Evolutionary conservation across 2,888 invertebrate genomes (phyloP), one percentile per base, ranked within the genome.

Genomic region (Tiliacea citrago): DNA sequence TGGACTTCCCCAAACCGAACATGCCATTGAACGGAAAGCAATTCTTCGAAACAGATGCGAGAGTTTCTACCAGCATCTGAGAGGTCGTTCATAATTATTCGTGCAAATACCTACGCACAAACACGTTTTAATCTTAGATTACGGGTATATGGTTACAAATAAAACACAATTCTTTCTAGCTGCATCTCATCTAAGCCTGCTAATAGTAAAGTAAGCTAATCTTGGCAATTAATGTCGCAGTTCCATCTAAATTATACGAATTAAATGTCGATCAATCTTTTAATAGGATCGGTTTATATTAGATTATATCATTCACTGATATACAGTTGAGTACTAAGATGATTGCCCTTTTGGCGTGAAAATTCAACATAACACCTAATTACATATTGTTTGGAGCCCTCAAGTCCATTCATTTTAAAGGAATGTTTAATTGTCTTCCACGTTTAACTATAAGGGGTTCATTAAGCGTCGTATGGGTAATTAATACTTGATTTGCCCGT

Each of bases 401-500:
- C 42, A 58, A 63, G 35, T 68, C 65, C 67, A 75, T 73, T 70
- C 53, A 75, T 82, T 82, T 82, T 71, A 63, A 84, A 78, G 57
- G 73, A 83, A 82, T 79, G 65, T 79, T 75, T 68, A 71, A 72
- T 85, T 78, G 73, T 75, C 70, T 71, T 77, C 68, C 67, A 73
- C 62, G 75, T 75, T 88, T 85, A 85, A 85, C 84, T 85, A 90
- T 91, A 91, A 91, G 91, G 91, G 89, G 90, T 91, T 92, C 91
- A 94, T 94, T 93, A 94, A 90, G 89, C 89, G 88, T 89, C 86
- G 92, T 91, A 91, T 91, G 91, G 90, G 91, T 95, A 95, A 96
- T 96, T 95, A 96, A 94, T 94, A 93, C 93, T 92, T 93, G 93
- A 94, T 94, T 94, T 91, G 94, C 92, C 90, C 93, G 96, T 95